Percentiles rank a stretch among this genome's conserved stretches.
These are phyloP conservation scores for Nyleta sp. DNA, from an alignment of 2,888 invertebrate species.

Conservation along the genomic window DNA sequence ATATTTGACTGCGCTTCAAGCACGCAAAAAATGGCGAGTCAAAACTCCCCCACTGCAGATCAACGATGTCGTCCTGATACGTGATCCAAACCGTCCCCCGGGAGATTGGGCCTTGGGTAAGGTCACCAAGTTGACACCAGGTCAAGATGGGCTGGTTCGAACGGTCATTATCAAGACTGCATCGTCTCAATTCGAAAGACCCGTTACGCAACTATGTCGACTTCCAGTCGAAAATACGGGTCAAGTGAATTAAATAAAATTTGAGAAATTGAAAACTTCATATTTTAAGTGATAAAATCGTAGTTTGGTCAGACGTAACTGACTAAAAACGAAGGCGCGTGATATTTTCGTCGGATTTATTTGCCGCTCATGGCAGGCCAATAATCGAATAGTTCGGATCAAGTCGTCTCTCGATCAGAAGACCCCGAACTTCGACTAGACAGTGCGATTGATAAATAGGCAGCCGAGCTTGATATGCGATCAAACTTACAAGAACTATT, in stretches of 20 bases:
- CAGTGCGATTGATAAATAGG: slow-evolving; percentile 61
- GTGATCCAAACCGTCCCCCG: not conserved
- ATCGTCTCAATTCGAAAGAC: not conserved
- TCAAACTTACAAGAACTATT: slow-evolving; percentile 56
- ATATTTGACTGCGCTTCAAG: not conserved
- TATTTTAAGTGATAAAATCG: slow-evolving; percentile 16
- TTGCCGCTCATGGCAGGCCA: slow-evolving; percentile 56
- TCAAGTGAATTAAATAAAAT: too few species aligned
- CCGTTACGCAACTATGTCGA: not conserved
- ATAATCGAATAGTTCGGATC: slow-evolving; percentile 66
- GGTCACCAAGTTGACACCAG: not conserved
- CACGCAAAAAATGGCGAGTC: not conserved
- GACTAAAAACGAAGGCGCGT: not conserved
- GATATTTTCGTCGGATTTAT: slow-evolving; percentile 43
- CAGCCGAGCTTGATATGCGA: slow-evolving; percentile 54
- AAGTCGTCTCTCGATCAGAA: slow-evolving; percentile 47
- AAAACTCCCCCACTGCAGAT: too few species aligned
- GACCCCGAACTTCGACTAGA: slow-evolving; percentile 43
- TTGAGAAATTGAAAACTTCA: too few species aligned
- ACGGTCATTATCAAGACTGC: not conserved
- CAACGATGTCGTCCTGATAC: not conserved
- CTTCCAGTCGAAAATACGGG: too few species aligned
- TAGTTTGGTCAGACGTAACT: slow-evolving; percentile 19
- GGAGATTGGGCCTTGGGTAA: not conserved
- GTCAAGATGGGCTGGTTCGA: not conserved